Conservation (phyloP, 2,797 vertebrate species). For the Iguana delicatissima region DNA sequence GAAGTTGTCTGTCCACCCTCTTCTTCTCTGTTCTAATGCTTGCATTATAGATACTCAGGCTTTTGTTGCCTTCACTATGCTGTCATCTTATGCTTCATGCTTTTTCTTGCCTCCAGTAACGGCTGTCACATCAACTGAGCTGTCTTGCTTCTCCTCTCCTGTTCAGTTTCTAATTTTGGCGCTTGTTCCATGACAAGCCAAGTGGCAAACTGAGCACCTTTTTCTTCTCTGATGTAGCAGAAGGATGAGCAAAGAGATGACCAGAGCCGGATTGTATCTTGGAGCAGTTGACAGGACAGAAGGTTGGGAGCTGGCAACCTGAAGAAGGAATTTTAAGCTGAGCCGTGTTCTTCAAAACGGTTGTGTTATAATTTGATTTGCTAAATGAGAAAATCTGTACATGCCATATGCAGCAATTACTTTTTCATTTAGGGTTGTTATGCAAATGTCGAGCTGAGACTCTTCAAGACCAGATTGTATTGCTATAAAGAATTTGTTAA, state of each 20-base stretch:
- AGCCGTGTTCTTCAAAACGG: background rate
- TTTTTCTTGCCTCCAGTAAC: background rate
- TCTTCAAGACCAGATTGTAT: background rate
- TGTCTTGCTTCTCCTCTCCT: background rate
- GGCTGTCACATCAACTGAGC: background rate
- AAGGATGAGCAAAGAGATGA: background rate
- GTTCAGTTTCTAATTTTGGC: background rate
- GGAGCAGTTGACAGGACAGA: background rate
- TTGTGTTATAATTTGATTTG: background rate
- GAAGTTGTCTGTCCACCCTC: background rate
- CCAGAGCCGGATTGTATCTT: background rate
- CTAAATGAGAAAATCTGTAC: background rate
- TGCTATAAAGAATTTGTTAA: background rate
- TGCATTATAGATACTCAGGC: background rate
- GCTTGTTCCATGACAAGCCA: background rate
- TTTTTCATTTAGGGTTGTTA: conserved; percentile 20
- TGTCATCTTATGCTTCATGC: background rate
- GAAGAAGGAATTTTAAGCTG: background rate
- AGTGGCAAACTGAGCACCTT: background rate
- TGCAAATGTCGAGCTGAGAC: background rate
- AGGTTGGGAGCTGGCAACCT: background rate
- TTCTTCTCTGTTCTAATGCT: background rate
- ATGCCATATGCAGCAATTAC: fast-evolving
- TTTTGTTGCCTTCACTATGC: background rate
- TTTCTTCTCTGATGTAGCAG: background rate